phyloP scores from a whole-genome alignment of 2,113 vertebrate species.

The Ailurus styani region DNA sequence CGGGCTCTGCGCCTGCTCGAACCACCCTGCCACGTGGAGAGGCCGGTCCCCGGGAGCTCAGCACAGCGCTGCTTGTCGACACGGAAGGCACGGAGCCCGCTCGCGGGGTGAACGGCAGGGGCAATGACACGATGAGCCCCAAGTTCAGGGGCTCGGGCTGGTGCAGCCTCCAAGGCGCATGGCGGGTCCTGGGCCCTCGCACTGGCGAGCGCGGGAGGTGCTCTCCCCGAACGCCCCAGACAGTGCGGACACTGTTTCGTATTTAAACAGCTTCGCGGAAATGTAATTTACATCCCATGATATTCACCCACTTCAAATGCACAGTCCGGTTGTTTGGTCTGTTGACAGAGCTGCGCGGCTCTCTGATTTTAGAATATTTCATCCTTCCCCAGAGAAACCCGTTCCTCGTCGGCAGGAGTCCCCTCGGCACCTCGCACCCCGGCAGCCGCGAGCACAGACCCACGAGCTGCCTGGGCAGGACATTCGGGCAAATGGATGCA shows the following conservation, averaged over 20 bases:
- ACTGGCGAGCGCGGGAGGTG: accelerated
- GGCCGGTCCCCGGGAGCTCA: accelerated
- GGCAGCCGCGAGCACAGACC: background rate
- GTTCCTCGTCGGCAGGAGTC: background rate
- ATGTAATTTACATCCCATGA: too few relatives aligned
- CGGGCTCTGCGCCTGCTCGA: background rate
- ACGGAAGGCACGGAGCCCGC: background rate
- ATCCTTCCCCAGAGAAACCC: background rate
- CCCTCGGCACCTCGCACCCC: background rate
- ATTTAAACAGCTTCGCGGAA: background rate
- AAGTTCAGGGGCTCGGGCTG: background rate
- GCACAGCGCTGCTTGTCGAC: accelerated
- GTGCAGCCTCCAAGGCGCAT: accelerated
- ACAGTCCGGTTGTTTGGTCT: too few relatives aligned
- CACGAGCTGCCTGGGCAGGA: background rate
- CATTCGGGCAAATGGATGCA: background rate
- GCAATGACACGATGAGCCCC: accelerated
- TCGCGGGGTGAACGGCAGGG: too few relatives aligned
- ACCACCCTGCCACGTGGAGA: background rate
- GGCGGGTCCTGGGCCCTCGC: background rate
- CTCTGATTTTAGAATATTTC: background rate
- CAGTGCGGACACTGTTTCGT: background rate
- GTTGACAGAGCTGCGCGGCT: background rate
- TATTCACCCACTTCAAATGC: background rate
- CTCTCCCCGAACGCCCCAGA: background rate